phyloP scores from a whole-genome alignment of 2,888 invertebrate genomes.

The Mermis nigrescens region DNA sequence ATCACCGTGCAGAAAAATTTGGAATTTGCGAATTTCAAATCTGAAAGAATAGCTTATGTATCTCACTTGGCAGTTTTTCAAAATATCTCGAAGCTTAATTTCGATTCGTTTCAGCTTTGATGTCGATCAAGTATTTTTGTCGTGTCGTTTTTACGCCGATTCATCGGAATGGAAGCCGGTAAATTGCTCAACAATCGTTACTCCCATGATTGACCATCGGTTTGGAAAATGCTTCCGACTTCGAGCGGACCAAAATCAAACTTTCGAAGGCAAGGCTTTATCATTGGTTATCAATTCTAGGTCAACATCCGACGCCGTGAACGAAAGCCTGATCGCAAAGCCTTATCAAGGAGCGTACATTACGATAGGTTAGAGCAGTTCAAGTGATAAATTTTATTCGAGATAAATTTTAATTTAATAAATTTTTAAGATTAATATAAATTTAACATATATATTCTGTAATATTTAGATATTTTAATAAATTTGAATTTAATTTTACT shows the following conservation, averaged over 20 bases:
- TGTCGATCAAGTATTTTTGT: not conserved
- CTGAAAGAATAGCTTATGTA: too few relatives aligned
- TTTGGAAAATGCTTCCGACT: not conserved
- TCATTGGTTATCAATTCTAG: not conserved
- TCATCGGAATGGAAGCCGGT: not conserved
- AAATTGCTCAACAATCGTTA: not conserved
- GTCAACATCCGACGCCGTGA: not conserved
- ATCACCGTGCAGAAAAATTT: too few relatives aligned
- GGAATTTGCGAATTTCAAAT: too few relatives aligned
- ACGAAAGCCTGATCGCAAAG: not conserved
- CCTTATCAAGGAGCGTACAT: not conserved
- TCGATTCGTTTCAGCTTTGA: too few relatives aligned
- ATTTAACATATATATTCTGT: too few relatives aligned
- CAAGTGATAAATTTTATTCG: too few relatives aligned
- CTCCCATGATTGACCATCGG: not conserved
- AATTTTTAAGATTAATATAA: too few relatives aligned
- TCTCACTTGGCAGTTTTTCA: too few relatives aligned
- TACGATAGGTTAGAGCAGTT: not conserved
- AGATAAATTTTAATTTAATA: too few relatives aligned
- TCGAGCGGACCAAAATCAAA: not conserved
- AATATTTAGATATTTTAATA: too few relatives aligned
- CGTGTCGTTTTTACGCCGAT: not conserved
- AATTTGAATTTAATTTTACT: too few relatives aligned
- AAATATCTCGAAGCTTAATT: too few relatives aligned
- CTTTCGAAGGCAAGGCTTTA: not conserved